Evolutionary conservation across 2,888 invertebrate species (phyloP).

Genomic region (Leptinotarsa rubiginosa): DNA sequence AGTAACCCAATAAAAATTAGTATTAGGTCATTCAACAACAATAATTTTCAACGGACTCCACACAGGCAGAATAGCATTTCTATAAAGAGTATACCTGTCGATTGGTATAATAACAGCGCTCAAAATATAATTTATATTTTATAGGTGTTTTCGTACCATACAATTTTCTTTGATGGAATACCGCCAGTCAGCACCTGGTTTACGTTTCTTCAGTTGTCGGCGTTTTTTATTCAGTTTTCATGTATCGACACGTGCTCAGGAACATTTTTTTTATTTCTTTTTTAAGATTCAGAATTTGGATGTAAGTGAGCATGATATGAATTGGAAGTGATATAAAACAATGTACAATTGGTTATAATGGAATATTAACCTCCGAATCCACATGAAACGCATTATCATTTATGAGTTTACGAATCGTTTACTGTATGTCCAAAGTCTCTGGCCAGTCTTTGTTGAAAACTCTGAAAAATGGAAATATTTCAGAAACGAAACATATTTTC

Average conservation of each 20-base stretch:
- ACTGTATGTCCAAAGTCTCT: no score
- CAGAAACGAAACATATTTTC: no score
- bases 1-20: no score
- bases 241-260: constrained; percentile 4
- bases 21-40: no score
- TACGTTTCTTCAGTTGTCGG: constrained; percentile 5
- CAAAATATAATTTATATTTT: constrained; percentile 24
- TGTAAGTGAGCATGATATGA: constrained; percentile 4
- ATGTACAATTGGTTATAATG: not conserved
- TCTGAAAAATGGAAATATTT: no score
- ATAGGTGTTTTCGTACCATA: constrained; percentile 23
- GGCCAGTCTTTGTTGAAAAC: no score
- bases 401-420: no score
- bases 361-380: not conserved
- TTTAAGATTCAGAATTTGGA: not conserved
- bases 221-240: constrained; percentile 15
- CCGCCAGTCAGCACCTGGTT: constrained; percentile 19
- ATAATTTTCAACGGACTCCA: not conserved
- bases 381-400: no score
- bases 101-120: constrained; percentile 5
- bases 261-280: not conserved
- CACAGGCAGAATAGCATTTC: not conserved
- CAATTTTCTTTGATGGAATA: constrained; percentile 19
- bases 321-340: not conserved
- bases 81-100: not conserved